These are phyloP conservation scores for Poeciliopsis retropinna DNA, from an alignment of 2,113 vertebrate genomes.

Conservation along the genomic window DNA sequence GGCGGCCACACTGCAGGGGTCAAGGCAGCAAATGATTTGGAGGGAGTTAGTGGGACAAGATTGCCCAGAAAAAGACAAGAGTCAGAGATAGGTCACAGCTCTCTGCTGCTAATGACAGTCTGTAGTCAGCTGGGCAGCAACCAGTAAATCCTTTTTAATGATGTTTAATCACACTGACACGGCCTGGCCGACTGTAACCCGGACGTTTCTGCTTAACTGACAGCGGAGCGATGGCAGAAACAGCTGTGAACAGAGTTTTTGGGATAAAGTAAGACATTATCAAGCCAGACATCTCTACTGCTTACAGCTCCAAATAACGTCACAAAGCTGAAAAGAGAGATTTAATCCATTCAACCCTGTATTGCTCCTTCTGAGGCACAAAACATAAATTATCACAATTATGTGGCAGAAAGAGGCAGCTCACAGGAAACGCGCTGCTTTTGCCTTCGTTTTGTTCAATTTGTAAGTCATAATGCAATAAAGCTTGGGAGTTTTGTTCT, in stretches of 20 bases:
- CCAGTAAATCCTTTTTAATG: slow-evolving; percentile 67
- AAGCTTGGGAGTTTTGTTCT: neutral
- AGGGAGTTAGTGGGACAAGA: slow-evolving; percentile 27
- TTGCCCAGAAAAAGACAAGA: slow-evolving; percentile 1
- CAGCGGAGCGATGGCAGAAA: slow-evolving; percentile 33
- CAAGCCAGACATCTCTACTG: slow-evolving; percentile 21
- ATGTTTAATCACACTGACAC: slow-evolving; percentile 51
- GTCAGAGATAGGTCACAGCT: slow-evolving; percentile 37
- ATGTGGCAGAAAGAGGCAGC: slow-evolving; percentile 6
- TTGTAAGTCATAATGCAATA: slow-evolving; percentile 12
- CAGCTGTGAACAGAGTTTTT: slow-evolving; percentile 18
- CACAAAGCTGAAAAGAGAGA: slow-evolving; percentile 25
- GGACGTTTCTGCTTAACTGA: slow-evolving; percentile 29
- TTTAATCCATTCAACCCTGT: slow-evolving; percentile 30
- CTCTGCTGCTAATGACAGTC: slow-evolving; percentile 39
- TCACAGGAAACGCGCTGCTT: slow-evolving; percentile 24
- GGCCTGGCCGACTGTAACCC: slow-evolving; percentile 24
- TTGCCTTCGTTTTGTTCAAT: slow-evolving; percentile 8
- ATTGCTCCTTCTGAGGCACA: slow-evolving; percentile 30
- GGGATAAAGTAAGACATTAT: slow-evolving; percentile 13
- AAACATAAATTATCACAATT: slow-evolving; percentile 30
- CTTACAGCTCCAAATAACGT: slow-evolving; percentile 3
- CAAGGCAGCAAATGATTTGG: slow-evolving; percentile 1
- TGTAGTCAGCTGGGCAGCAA: slow-evolving; percentile 57
- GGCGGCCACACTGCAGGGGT: neutral